A percentile compares a stretch with the other conserved stretches of the same genome.
phyloP scores from a whole-genome alignment of 2,888 invertebrate species.

The Lathronympha strigana region DNA sequence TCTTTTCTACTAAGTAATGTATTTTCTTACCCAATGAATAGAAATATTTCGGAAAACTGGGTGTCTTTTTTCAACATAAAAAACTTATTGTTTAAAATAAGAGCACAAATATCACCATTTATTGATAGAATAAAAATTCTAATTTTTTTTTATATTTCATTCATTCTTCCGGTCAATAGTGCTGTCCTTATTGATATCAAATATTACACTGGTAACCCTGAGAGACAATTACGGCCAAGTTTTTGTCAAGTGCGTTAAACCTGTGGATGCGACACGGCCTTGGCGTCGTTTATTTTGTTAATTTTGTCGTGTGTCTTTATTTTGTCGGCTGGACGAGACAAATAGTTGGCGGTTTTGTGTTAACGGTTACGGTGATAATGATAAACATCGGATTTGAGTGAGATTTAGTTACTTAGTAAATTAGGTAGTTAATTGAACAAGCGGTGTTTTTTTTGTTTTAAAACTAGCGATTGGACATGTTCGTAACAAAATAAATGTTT shows the following conservation, averaged over 20 bases:
- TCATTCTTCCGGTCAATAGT: constrained; percentile 1
- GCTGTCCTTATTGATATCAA: background rate
- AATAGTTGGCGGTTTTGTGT: constrained; percentile 1
- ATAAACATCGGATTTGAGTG: background rate
- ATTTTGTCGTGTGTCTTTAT: constrained; percentile 29
- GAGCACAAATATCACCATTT: too few relatives aligned
- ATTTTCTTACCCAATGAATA: too few relatives aligned
- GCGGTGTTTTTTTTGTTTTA: too few relatives aligned
- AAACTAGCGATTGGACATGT: too few relatives aligned
- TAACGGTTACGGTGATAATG: background rate
- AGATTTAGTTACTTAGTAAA: background rate
- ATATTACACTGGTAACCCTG: constrained; percentile 45
- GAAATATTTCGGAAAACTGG: too few relatives aligned
- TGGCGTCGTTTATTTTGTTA: constrained; percentile 25
- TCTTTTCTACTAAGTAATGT: too few relatives aligned
- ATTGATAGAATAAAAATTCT: too few relatives aligned
- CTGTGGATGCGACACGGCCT: constrained; percentile 25
- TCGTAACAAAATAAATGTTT: too few relatives aligned
- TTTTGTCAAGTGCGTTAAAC: constrained; percentile 34
- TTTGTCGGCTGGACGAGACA: constrained; percentile 8
- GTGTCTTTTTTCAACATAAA: too few relatives aligned
- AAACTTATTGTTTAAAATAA: too few relatives aligned
- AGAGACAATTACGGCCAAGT: constrained; percentile 65
- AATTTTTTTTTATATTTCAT: too few relatives aligned
- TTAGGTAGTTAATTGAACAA: too few relatives aligned